Evolutionary conservation across 2,797 vertebrate genomes (phyloP).

Genomic region (Sebastes oblongus): DNA sequence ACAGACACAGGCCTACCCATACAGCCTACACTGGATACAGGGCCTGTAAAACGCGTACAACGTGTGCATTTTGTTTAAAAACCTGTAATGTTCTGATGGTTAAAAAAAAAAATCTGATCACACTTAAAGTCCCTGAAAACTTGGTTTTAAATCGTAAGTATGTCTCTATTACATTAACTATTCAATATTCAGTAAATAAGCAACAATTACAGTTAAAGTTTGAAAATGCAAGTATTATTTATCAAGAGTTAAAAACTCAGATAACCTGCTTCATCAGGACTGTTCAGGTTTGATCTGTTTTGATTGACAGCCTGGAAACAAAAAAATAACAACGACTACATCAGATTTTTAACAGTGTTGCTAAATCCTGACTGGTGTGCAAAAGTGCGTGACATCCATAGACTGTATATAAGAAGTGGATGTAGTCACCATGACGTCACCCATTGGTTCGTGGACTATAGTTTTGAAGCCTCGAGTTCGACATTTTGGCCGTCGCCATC

Average conservation of each 20-base stretch:
- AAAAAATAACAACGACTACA: neutral
- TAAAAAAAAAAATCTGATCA: neutral
- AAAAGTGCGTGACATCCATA: no score
- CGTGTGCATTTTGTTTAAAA: conserved; percentile 13
- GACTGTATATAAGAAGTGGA: neutral
- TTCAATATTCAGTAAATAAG: neutral
- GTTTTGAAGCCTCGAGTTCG: neutral
- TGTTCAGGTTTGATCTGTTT: neutral
- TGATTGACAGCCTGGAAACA: neutral
- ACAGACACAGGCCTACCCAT: neutral
- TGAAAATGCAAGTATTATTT: neutral
- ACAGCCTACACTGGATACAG: neutral
- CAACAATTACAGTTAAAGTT: neutral
- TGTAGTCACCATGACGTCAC: neutral
- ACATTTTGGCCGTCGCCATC: fast-evolving
- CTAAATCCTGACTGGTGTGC: neutral
- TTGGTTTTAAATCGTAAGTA: neutral
- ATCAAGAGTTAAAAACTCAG: neutral
- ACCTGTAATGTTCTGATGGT: neutral
- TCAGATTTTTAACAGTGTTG: neutral
- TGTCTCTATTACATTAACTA: neutral
- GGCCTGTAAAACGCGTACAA: conserved; percentile 21
- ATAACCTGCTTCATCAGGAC: neutral
- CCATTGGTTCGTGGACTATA: fast-evolving
- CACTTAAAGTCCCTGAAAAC: neutral